Evolutionary conservation across 2,113 vertebrate species (phyloP).

Genomic region (Steatornis caripensis): DNA sequence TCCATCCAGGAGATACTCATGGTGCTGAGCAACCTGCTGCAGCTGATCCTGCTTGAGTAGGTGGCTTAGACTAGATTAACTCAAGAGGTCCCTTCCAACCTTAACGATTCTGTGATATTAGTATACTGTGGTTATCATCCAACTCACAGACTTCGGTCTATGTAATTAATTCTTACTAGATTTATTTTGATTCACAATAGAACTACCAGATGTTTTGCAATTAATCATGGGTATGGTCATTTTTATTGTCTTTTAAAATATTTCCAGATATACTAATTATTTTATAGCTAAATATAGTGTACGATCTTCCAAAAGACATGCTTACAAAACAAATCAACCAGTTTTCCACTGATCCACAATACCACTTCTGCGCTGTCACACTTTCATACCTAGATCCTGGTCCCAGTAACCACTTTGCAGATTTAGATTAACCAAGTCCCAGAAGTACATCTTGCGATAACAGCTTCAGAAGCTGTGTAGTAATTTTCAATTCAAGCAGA

Average conservation of each 20-base stretch:
- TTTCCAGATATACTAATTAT: background rate
- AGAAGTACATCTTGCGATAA: background rate
- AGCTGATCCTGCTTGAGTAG: background rate
- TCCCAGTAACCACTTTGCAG: background rate
- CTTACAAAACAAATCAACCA: background rate
- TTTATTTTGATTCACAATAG: background rate
- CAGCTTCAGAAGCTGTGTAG: background rate
- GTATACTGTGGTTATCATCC: background rate
- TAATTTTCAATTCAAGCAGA: background rate
- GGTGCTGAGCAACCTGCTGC: background rate
- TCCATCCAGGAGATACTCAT: background rate
- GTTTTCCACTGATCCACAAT: background rate
- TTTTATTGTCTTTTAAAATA: background rate
- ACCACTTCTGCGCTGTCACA: background rate
- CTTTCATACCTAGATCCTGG: background rate
- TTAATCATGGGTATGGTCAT: background rate
- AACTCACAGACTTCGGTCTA: background rate
- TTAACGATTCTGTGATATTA: background rate
- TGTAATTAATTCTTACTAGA: background rate
- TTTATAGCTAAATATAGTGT: background rate
- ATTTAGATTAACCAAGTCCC: background rate
- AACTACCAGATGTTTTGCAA: background rate
- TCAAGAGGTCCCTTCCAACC: background rate
- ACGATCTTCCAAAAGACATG: background rate
- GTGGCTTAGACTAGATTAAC: background rate